Evolutionary conservation across 2,888 invertebrate genomes (phyloP).

Genomic region (Sarcophaga caerulescens): DNA sequence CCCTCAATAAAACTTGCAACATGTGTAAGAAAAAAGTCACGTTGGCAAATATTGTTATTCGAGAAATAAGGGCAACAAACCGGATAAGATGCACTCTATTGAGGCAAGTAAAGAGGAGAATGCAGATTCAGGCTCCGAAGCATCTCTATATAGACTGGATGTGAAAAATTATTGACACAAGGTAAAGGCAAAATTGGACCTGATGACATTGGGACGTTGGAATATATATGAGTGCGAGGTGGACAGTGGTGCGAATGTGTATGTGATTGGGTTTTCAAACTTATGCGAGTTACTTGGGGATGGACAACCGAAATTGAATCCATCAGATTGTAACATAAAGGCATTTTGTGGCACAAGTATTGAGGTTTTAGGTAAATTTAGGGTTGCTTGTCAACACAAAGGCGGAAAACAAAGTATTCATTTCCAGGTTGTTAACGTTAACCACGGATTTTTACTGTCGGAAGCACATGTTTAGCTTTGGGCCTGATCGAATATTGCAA

Average conservation of each 20-base stretch:
- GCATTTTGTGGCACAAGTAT: constrained; percentile 17
- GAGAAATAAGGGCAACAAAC: not conserved
- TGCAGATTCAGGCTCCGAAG: not conserved
- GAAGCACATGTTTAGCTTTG: not conserved
- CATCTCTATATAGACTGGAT: not conserved
- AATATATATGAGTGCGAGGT: constrained; percentile 14
- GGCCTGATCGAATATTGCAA: constrained; percentile 4
- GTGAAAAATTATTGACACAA: not conserved
- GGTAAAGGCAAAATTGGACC: not conserved
- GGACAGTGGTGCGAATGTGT: constrained; percentile 34
- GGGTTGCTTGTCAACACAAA: not conserved
- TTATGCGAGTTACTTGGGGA: not conserved
- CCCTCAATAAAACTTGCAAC: not conserved
- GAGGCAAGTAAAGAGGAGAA: not conserved
- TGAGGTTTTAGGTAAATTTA: constrained; percentile 9
- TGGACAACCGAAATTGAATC: not conserved
- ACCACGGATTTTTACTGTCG: constrained; percentile 1
- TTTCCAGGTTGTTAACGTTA: constrained; percentile 11
- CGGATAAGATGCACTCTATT: constrained; percentile 6
- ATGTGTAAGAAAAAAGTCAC: constrained; percentile 18
- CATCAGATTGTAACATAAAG: not conserved
- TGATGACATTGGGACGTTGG: not conserved
- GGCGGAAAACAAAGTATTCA: constrained; percentile 6
- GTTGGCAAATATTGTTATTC: constrained; percentile 30
- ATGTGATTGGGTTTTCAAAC: not conserved